Base-by-base conservation (phyloP, 2,888 invertebrate genomes). In the Agriopis marginaria region DNA sequence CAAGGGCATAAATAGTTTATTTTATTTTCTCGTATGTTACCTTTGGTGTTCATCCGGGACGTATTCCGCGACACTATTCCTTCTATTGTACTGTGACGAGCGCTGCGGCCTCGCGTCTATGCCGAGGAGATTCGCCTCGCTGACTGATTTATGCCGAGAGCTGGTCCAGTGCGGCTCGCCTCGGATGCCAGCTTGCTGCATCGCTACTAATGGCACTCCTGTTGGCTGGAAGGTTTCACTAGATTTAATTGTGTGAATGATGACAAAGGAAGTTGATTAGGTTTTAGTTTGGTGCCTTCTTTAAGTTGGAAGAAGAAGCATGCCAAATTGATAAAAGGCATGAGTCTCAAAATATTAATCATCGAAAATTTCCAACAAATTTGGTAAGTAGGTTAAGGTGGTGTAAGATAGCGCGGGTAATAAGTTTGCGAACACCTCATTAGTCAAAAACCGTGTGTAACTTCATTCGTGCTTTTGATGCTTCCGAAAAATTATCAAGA, bases 101-200 rank as follows among this genome's bases (percentile, higher is more conserved):
- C 95, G 91, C 0, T 82, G 91, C 40, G 95, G 95, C 45, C 91
- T 80, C 0, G 91, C 87, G 53, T 96, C 96, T 2, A 95, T 93
- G 2, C 96, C 95, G 53, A 98, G 90, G 32, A 98, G 92, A 92
- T 98, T 98, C 10, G 98, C 98, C 87, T 98, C 98, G 79, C 98
- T 98, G 77, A 97, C 96, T 72, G 98, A 98, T 82, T 97, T 97
- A 85, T 95, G 89, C 7, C 93, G 80, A 0, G 89, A 77, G 75
- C 82, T 87, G 9, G 90, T 89, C 93, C 94, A 94, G 58, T 94
- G 93, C 10, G 83, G 88, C 68, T 95, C 95, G 12, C 95, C 70
- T 49, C 70, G 89, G 75, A 96, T 96, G 59, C 96, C 96, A 0
- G 96, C 96, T 84, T 96, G 96, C 64, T 96, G 96, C 90, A 96